Base-by-base conservation (phyloP, 1,140 invertebrate genomes). In the Leptinotarsa lineolata region DNA sequence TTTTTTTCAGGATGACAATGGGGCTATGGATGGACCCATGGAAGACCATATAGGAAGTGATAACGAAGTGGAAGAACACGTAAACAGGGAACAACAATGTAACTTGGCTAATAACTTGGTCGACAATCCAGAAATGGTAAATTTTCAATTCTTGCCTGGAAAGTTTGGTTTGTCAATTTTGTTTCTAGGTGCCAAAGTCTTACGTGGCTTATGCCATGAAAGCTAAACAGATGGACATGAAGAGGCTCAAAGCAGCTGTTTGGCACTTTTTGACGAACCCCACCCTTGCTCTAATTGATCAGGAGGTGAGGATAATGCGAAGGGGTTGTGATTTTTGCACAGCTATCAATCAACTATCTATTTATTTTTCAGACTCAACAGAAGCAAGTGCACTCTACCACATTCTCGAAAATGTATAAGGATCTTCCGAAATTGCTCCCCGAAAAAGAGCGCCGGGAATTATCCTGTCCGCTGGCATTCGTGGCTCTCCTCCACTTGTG, bases 141-240 rank as follows among this genome's bases (percentile, higher is more conserved):
- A 81, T 58, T 70, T 71, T 61, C 12, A 60, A 66, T 30, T 24
- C 15, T 16, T 54, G 6, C 2, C 12, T 24, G 16, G 30, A 39
- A 39, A 39, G 8, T 39, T 15, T 4, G 20, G 21, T 58, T 16
- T 16, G 2, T 58, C 24, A 18, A 5, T 20, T 44, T 44, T 46
- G 45, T 63, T 74, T 73, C 70, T 78, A 89, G 90, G 88, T 92
- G 54, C 86, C 88, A 4, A 91, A 91, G 84, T 88, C 90, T 73
- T 88, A 89, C 76, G 91, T 94, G 71, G 87, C 88, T 2, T 95
- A 93, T 82, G 91, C 92, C 13, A 89, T 90, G 83, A 87, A 89
- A 75, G 92, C 93, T 0, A 95, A 95, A 78, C 93, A 91, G 79
- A 88, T 95, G 11, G 92, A 95, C 80, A 93, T 95, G 87, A 91